Conservation (phyloP, 2,888 invertebrate genomes). For the Elgonia sp. region DNA sequence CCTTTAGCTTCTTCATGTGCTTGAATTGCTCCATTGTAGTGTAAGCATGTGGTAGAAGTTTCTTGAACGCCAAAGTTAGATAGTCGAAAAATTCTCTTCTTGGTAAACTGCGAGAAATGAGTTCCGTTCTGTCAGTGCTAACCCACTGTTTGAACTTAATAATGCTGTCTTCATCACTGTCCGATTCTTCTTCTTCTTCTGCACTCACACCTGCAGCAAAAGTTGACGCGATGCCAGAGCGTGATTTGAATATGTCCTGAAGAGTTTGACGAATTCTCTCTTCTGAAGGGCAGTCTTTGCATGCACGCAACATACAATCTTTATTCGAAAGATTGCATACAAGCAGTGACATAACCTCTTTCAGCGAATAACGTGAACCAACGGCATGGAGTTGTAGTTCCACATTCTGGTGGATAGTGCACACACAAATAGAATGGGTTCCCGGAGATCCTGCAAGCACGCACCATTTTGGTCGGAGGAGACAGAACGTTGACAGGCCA, state of each 20-base stretch:
- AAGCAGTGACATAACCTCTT: slow-evolving; percentile 37
- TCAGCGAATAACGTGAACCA: not conserved
- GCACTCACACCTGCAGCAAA: slow-evolving; percentile 9
- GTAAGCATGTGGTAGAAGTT: slow-evolving; percentile 44
- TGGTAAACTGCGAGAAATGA: slow-evolving; percentile 34
- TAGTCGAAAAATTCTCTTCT: slow-evolving; percentile 29
- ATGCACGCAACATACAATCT: slow-evolving; percentile 46
- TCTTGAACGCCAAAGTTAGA: slow-evolving; percentile 37
- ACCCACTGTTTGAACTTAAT: slow-evolving; percentile 59
- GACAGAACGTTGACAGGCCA: slow-evolving; percentile 52
- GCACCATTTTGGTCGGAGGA: slow-evolving; percentile 53
- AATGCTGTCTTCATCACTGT: slow-evolving; percentile 36
- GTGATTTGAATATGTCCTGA: slow-evolving; percentile 16
- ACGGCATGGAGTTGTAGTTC: slow-evolving; percentile 50
- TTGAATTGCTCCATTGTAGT: slow-evolving; percentile 42
- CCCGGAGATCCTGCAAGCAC: slow-evolving; percentile 57
- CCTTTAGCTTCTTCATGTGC: slow-evolving; percentile 31
- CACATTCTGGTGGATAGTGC: slow-evolving; percentile 54
- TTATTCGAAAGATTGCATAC: slow-evolving; percentile 32
- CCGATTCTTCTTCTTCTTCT: slow-evolving; percentile 35
- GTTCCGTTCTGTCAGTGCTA: slow-evolving; percentile 50
- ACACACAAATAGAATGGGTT: slow-evolving; percentile 56
- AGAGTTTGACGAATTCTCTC: slow-evolving; percentile 31
- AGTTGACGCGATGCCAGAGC: slow-evolving; percentile 22
- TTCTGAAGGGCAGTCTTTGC: slow-evolving; percentile 25